A percentile compares a stretch with the other conserved stretches of the same genome.
Evolutionary conservation across 2,797 vertebrate genomes (phyloP).

Genomic region (Paguma larvata): DNA sequence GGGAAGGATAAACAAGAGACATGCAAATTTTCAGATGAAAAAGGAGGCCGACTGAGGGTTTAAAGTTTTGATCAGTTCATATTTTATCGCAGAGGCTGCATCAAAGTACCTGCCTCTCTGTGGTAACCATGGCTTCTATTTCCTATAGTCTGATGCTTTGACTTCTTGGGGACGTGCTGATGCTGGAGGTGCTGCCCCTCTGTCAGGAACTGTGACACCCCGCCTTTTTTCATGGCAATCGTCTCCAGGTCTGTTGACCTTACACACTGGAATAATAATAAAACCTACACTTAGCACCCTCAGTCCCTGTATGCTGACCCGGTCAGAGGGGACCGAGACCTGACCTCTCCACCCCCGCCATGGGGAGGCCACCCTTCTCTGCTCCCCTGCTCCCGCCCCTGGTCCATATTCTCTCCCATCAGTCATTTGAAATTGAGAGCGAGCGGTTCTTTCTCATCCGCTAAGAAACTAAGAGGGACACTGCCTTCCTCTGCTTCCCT

Average conservation of each 20-base stretch:
- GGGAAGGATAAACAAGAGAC: not conserved
- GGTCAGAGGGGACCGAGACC: accelerated
- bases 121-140: no score
- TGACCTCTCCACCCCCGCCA: no score
- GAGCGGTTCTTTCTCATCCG: not conserved
- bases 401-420: not conserved
- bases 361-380: no score
- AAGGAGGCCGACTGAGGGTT: not conserved
- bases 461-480: not conserved
- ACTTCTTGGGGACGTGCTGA: not conserved
- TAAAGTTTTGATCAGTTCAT: not conserved
- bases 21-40: not conserved
- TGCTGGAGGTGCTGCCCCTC: not conserved
- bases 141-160: not conserved
- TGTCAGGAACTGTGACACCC: not conserved
- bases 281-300: not conserved
- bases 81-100: not conserved
- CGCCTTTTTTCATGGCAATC: not conserved
- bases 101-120: not conserved
- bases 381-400: no score
- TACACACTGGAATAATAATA: not conserved
- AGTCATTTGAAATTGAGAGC: not conserved
- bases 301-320: not conserved
- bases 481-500: not conserved
- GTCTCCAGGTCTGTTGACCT: not conserved